A percentile compares a stretch with the other conserved stretches of the same genome.
Evolutionary conservation across 1,140 invertebrate genomes (phyloP).

Genomic region (Pseudomyrmex dendroicus): DNA sequence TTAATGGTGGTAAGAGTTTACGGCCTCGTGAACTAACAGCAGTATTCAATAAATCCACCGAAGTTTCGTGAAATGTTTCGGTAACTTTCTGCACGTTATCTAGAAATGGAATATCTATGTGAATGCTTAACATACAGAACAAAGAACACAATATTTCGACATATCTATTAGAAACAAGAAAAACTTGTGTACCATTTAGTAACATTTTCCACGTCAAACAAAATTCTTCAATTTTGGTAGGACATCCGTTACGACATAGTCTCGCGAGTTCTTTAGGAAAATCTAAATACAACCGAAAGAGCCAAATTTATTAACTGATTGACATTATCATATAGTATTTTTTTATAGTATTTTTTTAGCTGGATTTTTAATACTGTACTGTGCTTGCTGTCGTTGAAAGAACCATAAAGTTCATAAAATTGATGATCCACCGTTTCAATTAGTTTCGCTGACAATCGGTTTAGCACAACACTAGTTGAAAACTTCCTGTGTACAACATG

Average conservation of each 20-base stretch:
- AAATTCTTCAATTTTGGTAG: conserved; percentile 74
- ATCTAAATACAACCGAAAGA: conserved; percentile 59
- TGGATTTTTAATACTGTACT: conserved; percentile 56
- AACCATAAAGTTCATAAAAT: conserved; percentile 74
- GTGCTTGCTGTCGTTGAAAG: conserved; percentile 73
- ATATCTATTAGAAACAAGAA: neutral
- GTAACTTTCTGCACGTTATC: neutral
- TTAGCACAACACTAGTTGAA: conserved; percentile 67
- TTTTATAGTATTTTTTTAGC: neutral
- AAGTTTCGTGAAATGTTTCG: neutral
- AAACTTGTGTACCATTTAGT: conserved; percentile 16
- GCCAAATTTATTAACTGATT: conserved; percentile 5
- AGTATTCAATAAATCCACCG: conserved; percentile 35
- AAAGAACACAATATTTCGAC: neutral
- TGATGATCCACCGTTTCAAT: conserved; percentile 74
- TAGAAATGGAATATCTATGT: neutral
- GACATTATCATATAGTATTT: neutral
- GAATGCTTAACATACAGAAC: neutral
- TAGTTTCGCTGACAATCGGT: conserved; percentile 68
- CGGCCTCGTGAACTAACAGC: conserved; percentile 70
- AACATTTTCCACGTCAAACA: conserved; percentile 73
- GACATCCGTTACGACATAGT: conserved; percentile 76
- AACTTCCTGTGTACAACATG: conserved; percentile 72
- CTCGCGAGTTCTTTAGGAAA: conserved; percentile 74
- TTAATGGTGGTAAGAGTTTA: conserved; percentile 68